These are phyloP conservation scores for Noctua janthina DNA, from an alignment of 2,888 invertebrate species.

Conservation along the genomic window DNA sequence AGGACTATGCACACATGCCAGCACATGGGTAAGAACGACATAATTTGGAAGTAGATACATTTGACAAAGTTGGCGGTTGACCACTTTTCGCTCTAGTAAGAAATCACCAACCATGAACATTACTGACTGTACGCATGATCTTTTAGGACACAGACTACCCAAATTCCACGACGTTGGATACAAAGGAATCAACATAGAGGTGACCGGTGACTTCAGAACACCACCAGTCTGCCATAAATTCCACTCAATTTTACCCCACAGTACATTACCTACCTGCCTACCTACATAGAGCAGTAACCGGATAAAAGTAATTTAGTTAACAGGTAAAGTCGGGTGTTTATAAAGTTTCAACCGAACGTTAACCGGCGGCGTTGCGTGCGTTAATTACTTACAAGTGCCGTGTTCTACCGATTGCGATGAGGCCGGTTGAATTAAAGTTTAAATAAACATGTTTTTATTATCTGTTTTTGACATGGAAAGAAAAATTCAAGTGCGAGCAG, in stretches of 20 bases:
- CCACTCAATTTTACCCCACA: conserved; percentile 35
- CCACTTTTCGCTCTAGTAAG: background rate
- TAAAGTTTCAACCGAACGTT: conserved; percentile 59
- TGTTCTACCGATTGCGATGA: conserved; percentile 22
- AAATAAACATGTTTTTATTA: conserved; percentile 13
- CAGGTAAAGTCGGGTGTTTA: conserved; percentile 60
- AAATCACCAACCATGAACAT: background rate
- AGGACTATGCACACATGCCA: no score
- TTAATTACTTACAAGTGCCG: conserved; percentile 43
- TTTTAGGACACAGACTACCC: background rate
- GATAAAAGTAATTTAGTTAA: conserved; percentile 73
- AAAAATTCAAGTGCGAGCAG: no score
- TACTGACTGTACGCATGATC: background rate
- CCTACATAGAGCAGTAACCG: conserved; percentile 51
- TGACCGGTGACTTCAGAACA: conserved; percentile 39
- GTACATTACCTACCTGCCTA: conserved; percentile 13
- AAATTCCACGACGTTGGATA: background rate
- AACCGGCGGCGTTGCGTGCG: conserved; percentile 54
- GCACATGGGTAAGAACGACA: no score
- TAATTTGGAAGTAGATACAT: background rate
- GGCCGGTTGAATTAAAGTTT: conserved; percentile 10
- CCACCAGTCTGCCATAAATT: conserved; percentile 43
- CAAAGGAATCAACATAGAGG: background rate
- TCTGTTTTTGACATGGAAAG: no score
- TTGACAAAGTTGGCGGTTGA: background rate